Base-by-base conservation (phyloP, 2,888 invertebrate genomes). In the Agonum fuliginosum region DNA sequence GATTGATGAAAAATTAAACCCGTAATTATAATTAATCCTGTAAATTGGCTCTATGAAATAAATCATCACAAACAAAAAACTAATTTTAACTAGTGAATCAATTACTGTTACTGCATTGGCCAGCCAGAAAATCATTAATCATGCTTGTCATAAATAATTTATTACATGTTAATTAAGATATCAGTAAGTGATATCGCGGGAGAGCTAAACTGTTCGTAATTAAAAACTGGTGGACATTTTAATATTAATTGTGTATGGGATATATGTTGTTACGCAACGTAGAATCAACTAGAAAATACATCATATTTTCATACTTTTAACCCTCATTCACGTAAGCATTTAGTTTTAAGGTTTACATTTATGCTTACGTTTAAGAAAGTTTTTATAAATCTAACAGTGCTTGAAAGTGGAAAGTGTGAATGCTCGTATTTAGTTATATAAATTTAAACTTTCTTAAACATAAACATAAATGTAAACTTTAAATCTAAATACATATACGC, bases 81-180 rank as follows among this genome's bases (percentile, higher is more conserved):
- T 37, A 75, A 75, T 75, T 75, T 75, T 67, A 75, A 75, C 51
- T 51, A 67, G 75, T 48, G 75, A 75, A 65, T 75, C 75, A 75
- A 75, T 75, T 75, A 75, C 51, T 75, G 75, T 75, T 48, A 51
- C 51, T 75, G 67, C 27, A 67, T 12, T 51, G 67, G 51, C 67
- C 20, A n/a, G 62, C 30, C 67, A 37, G 37, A 46, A 34, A 34
- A 67, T 75, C 75, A 75, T 75, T 67, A 75, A 75, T 75, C 75
- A 75, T 46, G 34, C 67, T 48, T 75, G 75, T 75, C 75, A 46
- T 51, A 75, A 75, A 75, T 75, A 75, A 75, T 75, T 75, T 75
- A 75, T 75, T 65, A 75, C 75, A 67, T 34, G 67, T 75, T 75
- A 75, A 75, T 75, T 75, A 75, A 65, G 75, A 75, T 75, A 75